These are phyloP conservation scores for Theretra japonica DNA, from an alignment of 2,888 invertebrate genomes.

Conservation along the genomic window DNA sequence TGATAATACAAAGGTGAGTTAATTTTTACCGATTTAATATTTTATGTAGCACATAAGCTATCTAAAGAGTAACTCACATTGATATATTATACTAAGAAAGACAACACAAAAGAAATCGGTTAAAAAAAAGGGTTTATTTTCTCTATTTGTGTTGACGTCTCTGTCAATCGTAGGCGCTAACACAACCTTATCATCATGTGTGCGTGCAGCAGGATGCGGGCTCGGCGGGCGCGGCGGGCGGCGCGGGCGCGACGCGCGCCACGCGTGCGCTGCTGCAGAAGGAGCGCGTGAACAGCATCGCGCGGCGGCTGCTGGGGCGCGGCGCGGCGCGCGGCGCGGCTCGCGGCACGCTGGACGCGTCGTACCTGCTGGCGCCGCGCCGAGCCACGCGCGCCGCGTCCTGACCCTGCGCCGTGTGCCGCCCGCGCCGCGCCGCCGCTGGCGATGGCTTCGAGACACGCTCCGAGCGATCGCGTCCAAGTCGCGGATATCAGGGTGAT, in stretches of 20 bases:
- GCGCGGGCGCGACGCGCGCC: slow-evolving; percentile 42
- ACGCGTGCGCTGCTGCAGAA: slow-evolving; percentile 59
- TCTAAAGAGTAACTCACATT: too few species aligned
- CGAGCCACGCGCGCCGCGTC: slow-evolving; percentile 46
- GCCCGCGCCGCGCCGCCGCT: neutral
- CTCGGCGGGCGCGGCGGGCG: slow-evolving; percentile 25
- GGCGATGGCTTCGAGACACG: neutral
- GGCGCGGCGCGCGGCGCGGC: slow-evolving; percentile 55
- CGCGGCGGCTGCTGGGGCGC: slow-evolving; percentile 66
- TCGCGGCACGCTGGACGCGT: too few species aligned
- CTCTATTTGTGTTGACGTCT: too few species aligned
- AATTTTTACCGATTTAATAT: neutral
- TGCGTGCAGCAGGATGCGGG: neutral
- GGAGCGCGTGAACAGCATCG: slow-evolving; percentile 75
- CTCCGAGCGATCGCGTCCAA: neutral
- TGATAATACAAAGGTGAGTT: slow-evolving; percentile 70
- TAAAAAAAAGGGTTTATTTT: too few species aligned
- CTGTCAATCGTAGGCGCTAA: too few species aligned
- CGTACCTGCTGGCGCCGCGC: slow-evolving; percentile 58
- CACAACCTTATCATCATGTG: too few species aligned
- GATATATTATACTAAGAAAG: too few species aligned
- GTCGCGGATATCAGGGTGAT: neutral
- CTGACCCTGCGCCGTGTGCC: slow-evolving; percentile 38
- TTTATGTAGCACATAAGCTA: too few species aligned
- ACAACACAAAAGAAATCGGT: too few species aligned